Conservation (phyloP, 2,888 invertebrate species). For the Lordiphosa andalusiaca region DNA sequence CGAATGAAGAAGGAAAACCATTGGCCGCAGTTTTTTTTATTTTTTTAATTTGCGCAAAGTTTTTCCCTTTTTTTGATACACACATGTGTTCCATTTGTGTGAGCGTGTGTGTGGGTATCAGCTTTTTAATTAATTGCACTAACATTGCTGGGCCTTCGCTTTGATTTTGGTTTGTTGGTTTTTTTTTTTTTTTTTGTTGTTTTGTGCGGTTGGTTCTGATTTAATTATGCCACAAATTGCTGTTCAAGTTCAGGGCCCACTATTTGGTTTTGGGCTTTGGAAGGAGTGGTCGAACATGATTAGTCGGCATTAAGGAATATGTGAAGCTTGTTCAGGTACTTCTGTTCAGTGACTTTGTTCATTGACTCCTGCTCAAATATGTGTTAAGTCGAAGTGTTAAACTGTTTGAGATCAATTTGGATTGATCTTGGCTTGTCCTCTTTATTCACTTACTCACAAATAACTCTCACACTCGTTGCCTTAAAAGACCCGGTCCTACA, state of each 20-base stretch:
- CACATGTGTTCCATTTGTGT: constrained; percentile 29
- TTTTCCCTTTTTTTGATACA: constrained; percentile 29
- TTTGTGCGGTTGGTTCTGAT: constrained; percentile 35
- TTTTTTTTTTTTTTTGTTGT: neutral
- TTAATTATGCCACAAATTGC: constrained; percentile 53
- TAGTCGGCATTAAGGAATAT: too few relatives aligned
- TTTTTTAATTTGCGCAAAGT: constrained; percentile 45
- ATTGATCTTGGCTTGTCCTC: too few relatives aligned
- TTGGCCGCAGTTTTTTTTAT: constrained; percentile 33
- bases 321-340: too few relatives aligned
- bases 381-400: too few relatives aligned
- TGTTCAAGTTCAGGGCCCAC: constrained; percentile 62
- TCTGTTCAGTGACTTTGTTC: too few relatives aligned
- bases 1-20: constrained; percentile 2
- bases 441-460: too few relatives aligned
- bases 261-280: constrained; percentile 20
- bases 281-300: neutral
- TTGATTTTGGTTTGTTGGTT: constrained; percentile 4
- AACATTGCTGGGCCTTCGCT: constrained; percentile 36
- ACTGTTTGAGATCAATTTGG: too few relatives aligned
- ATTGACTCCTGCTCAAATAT: too few relatives aligned
- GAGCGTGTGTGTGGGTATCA: constrained; percentile 19
- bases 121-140: constrained; percentile 70
- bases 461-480: too few relatives aligned
- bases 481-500: too few relatives aligned